Conservation (phyloP, 2,888 invertebrate genomes). For the Dermolepida albohirtum region DNA sequence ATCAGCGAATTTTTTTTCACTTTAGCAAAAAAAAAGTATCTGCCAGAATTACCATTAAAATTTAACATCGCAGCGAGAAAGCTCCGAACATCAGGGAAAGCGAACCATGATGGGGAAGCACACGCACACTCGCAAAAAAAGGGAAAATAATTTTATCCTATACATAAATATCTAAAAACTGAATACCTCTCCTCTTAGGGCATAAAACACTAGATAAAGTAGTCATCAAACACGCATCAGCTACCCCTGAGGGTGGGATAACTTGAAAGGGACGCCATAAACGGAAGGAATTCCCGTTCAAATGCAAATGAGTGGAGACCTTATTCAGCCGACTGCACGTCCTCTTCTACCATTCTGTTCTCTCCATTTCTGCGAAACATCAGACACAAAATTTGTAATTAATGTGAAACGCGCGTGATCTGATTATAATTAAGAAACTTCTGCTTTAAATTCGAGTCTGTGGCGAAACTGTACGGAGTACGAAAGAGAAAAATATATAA, state of each 20-base stretch:
- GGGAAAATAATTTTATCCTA: constrained; percentile 24
- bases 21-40: constrained; percentile 8
- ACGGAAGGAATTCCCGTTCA: constrained; percentile 48
- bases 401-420: constrained; percentile 55
- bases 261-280: constrained; percentile 51
- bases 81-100: neutral
- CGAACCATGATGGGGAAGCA: neutral
- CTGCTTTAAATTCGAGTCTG: constrained; percentile 2
- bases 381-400: constrained; percentile 48
- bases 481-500: constrained; percentile 19
- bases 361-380: constrained; percentile 14
- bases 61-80: constrained; percentile 8
- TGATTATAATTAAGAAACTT: constrained; percentile 53
- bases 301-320: constrained; percentile 48
- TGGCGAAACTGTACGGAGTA: neutral
- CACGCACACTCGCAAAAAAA: constrained; percentile 3
- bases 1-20: neutral
- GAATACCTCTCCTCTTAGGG: constrained; percentile 28
- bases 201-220: constrained; percentile 42
- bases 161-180: constrained; percentile 32
- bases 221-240: constrained; percentile 54
- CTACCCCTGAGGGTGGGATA: constrained; percentile 47
- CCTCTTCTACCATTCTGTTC: constrained; percentile 18
- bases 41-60: constrained; percentile 14
- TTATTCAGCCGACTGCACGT: constrained; percentile 28